A percentile compares a stretch with the other conserved stretches of the same genome.
Conservation (phyloP, 2,797 vertebrate species). For the Myotis findleyi region DNA sequence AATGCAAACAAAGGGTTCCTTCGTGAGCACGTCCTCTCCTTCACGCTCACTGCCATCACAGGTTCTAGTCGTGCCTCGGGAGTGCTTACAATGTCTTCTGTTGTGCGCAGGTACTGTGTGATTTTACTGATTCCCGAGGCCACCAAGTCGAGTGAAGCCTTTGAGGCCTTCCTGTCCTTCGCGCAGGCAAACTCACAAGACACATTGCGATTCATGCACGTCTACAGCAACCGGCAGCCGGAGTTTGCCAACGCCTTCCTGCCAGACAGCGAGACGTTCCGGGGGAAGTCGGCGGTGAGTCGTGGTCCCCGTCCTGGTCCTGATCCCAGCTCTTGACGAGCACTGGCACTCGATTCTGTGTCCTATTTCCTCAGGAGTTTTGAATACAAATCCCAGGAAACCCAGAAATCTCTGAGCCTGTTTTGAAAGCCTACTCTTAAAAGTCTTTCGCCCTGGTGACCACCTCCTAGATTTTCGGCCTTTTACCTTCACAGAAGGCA, state of each 20-base stretch:
- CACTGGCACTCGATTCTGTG: fast-evolving
- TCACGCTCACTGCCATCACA: fast-evolving
- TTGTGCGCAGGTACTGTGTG: conserved; percentile 92
- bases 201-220: conserved; percentile 93
- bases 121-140: conserved; percentile 93
- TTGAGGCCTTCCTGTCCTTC: conserved; percentile 93
- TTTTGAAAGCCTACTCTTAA: not conserved
- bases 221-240: conserved; percentile 92
- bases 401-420: not conserved
- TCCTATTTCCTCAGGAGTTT: not conserved
- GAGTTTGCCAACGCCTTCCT: conserved; percentile 91
- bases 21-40: not conserved
- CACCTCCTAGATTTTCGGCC: not conserved
- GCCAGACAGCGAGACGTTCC: conserved; percentile 87
- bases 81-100: fast-evolving
- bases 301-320: not conserved
- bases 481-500: not conserved
- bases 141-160: conserved; percentile 87
- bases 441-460: not conserved
- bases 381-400: not conserved
- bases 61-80: fast-evolving
- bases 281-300: conserved; percentile 85
- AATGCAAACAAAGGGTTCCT: too few species aligned
- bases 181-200: conserved; percentile 94
- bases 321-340: not conserved